Evolutionary conservation across 2,888 invertebrate species (phyloP).

Genomic region (Idaea straminata): DNA sequence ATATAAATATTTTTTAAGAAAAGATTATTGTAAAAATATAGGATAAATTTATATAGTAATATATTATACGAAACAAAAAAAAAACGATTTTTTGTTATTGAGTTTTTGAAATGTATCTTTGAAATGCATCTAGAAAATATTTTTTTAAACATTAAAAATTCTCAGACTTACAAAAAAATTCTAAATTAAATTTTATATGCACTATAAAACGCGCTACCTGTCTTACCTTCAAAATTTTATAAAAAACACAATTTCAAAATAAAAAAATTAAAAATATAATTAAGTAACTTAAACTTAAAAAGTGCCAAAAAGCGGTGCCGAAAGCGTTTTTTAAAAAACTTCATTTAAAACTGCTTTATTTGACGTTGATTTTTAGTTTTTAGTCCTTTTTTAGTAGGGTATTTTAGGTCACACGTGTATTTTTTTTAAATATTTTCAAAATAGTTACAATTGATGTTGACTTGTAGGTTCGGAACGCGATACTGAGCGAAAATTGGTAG

Average conservation of each 20-base stretch:
- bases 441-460: constrained; percentile 1
- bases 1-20: no score
- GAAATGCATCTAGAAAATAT: no score
- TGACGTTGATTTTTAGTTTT: background rate
- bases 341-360: background rate
- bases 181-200: no score
- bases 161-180: no score
- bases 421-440: background rate
- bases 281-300: background rate
- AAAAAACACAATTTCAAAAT: background rate
- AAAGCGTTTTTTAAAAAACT: background rate
- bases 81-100: no score
- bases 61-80: no score
- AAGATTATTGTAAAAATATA: no score
- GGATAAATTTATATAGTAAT: no score
- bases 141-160: no score
- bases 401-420: background rate
- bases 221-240: background rate
- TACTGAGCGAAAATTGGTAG: background rate
- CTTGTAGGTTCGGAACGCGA: background rate
- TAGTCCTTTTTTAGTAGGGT: background rate
- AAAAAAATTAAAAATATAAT: background rate
- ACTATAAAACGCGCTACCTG: no score
- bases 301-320: background rate
- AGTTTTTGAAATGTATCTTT: no score